Base-by-base conservation (phyloP, 1,140 invertebrate genomes). In the Neocloeon triangulifer region DNA sequence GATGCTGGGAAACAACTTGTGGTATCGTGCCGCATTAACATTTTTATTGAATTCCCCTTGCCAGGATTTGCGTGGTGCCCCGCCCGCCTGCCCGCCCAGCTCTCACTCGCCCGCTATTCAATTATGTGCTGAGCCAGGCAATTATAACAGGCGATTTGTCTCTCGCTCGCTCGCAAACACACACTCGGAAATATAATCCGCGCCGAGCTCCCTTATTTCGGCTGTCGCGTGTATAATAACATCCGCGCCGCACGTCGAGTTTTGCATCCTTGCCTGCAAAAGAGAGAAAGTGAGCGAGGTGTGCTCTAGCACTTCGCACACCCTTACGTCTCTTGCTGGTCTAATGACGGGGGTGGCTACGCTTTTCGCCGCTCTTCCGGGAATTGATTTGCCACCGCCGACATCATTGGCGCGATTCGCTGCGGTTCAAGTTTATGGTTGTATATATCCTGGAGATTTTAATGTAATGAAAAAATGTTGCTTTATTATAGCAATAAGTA, bases 141-240 rank as follows among this genome's bases (percentile, higher is more conserved):
- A 26, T 26, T 26, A 26, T 26, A 26, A 26, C 25, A 15, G 25
- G 25, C 13, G 13, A 26, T 26, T 26, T 26, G 25, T 26, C 15
- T 26, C 25, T 12, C 15, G 12, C 25, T 26, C 12, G 3, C 25
- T 26, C 13, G 3, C 25, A 13, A 26, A 26, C 25, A 12, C 13
- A 12, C 13, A 15, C 15, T 12, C 25, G 13, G 25, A 26, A 26
- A 26, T 15, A 12, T 26, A 15, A 15, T 26, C 25, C 15, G 25
- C 15, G 13, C 15, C 12, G 13, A 26, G 25, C 15, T n/a, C n/a
- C n/a, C n/a, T n/a, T n/a, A n/a, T 26, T 26, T 26, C 13, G 25
- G 15, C 15, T 15, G 13, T 8, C 13, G 7, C 3, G 4, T 12
- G 3, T 13, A 15, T 15, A 5, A 15, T 4, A 15, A 12, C 22